Conservation (phyloP, 2,113 vertebrate species). For the Ploceus nigricollis region DNA sequence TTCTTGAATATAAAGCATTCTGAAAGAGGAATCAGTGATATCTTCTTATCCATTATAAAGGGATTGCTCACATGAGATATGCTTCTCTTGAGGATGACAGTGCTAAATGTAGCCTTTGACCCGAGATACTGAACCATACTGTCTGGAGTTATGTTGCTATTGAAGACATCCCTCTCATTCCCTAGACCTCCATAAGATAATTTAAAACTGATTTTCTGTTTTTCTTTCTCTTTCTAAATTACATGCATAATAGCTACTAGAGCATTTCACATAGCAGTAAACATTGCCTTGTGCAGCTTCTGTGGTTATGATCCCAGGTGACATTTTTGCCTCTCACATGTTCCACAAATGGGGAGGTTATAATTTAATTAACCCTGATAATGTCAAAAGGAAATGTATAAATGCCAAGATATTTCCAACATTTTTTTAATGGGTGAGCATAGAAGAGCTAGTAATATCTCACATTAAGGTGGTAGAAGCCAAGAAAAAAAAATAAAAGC, state of each 20-base stretch:
- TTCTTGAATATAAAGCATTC: background rate
- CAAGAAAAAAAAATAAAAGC: background rate
- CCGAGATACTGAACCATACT: background rate
- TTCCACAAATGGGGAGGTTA: conserved; percentile 37
- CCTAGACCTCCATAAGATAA: background rate
- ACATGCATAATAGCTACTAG: background rate
- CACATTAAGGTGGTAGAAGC: background rate
- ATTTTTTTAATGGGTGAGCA: background rate
- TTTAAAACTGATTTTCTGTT: background rate
- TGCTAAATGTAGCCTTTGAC: background rate
- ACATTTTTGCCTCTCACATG: conserved; percentile 21
- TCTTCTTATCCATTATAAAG: background rate
- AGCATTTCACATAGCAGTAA: conserved; percentile 16
- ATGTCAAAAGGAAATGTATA: conserved; percentile 63
- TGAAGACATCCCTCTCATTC: background rate
- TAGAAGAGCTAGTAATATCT: background rate
- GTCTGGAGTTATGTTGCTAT: background rate
- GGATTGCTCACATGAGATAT: background rate
- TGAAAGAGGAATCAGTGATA: background rate
- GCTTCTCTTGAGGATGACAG: background rate
- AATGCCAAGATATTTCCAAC: conserved; percentile 55
- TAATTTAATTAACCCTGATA: conserved; percentile 66
- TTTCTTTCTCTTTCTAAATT: conserved; percentile 3
- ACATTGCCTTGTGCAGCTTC: background rate
- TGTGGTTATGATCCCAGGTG: background rate